Evolutionary conservation across 2,888 invertebrate genomes (phyloP), one percentile per base, ranked within the genome.

Genomic region (Meghimatium bilineatum): DNA sequence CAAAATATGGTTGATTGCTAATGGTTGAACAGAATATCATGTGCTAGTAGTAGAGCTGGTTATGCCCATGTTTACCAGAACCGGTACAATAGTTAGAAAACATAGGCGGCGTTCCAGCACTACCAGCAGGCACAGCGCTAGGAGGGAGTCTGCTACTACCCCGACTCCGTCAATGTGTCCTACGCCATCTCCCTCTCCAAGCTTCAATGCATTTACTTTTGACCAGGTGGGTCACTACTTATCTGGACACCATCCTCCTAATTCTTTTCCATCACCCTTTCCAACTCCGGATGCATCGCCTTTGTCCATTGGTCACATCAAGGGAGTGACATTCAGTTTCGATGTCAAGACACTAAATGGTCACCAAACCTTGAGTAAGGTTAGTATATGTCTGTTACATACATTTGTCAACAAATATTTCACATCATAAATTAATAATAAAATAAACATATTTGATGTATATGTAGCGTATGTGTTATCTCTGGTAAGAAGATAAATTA

Each of bases 31-130:
- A 44, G 44, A 44, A 12, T 44, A 44, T 44, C 6, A 8, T 44
- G 44, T 44, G 44, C 44, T 44, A 44, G 44, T 8, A 12, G 44
- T 44, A 8, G 44, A 44, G 12, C 44, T 8, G 44, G 44, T 44
- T 72, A 81, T 84, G 83, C 80, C 87, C 32, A 85, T 87, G 86
- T 81, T 88, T 60, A 78, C 82, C 60, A 77, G 88, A 34, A 85
- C 88, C 17, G 85, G 85, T 52, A 88, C 88, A 17, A 75, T 86
- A 14, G 84, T 85, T 52, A 83, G 86, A 66, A 88, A 87, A 52
- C 84, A 87, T 32, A 79, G 87, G 32, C 83, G 86, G 44, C 84
- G 86, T n/a, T 87, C 88, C 10, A 84, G 80, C 49, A 86, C 86
- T 12, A 80, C 85, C 63, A 86, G 86, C 69, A 72, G 80, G 32